Percentiles rank a stretch among this genome's conserved stretches.
These are phyloP conservation scores for Tupaia chinensis DNA, from an alignment of 2,113 vertebrate genomes.

Conservation along the genomic window DNA sequence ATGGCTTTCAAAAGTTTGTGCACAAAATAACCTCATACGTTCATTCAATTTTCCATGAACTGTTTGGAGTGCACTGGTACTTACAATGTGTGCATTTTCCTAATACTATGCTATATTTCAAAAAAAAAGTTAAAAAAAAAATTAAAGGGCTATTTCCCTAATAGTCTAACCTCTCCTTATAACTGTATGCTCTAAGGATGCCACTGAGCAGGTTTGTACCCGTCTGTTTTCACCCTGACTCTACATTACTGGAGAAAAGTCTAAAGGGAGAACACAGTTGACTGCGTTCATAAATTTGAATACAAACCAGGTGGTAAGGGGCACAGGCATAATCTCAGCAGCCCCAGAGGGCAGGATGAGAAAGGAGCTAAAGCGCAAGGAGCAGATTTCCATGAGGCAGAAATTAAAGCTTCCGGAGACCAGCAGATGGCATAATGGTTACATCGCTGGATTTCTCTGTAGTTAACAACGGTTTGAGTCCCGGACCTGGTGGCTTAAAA, in stretches of 20 bases:
- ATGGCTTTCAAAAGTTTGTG: too few relatives aligned
- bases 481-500: too few relatives aligned
- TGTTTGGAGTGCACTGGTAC: too few relatives aligned
- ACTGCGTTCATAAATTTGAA: neutral
- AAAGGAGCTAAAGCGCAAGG: neutral
- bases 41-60: too few relatives aligned
- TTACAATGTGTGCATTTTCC: neutral
- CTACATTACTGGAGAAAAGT: conserved; percentile 51
- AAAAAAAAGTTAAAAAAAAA: neutral
- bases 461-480: too few relatives aligned
- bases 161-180: neutral
- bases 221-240: conserved; percentile 39
- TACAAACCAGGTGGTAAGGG: neutral
- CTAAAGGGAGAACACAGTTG: neutral
- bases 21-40: too few relatives aligned
- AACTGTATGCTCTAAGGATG: neutral
- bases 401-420: neutral
- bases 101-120: neutral
- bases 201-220: conserved; percentile 43
- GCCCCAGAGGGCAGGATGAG: neutral
- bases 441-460: too few relatives aligned
- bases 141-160: neutral
- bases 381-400: neutral
- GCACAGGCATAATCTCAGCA: neutral
- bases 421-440: too few relatives aligned